Conservation (phyloP, 23 tunicate genomes). For the Styela clava region DNA sequence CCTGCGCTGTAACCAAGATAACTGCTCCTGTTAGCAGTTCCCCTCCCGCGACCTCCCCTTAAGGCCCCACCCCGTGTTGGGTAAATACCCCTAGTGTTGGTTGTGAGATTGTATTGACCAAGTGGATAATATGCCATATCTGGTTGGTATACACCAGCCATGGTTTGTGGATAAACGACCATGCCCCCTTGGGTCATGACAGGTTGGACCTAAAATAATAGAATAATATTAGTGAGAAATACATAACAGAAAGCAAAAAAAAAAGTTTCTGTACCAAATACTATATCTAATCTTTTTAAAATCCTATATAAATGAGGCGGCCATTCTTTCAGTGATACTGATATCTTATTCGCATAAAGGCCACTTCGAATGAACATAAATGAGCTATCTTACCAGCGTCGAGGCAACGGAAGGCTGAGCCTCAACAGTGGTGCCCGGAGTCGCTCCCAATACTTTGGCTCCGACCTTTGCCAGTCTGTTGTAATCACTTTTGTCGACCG, state of each 20-base stretch:
- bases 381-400: constrained; percentile 44
- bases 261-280: too few species aligned
- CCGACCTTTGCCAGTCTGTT: constrained; percentile 99
- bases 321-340: too few species aligned
- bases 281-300: too few species aligned
- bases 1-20: constrained; percentile 99
- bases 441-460: constrained; percentile 76
- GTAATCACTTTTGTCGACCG: constrained; percentile 96
- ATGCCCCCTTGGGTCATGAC: constrained; percentile 71
- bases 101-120: constrained; percentile 68
- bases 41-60: constrained; percentile 60
- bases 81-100: constrained; percentile 52
- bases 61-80: constrained; percentile 59
- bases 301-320: too few species aligned
- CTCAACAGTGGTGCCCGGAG: constrained; percentile 25
- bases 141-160: constrained; percentile 36
- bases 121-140: constrained; percentile 72
- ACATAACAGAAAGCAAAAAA: too few species aligned
- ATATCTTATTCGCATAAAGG: too few species aligned
- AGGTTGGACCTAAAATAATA: constrained; percentile 8
- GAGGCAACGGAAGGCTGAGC: constrained; percentile 16
- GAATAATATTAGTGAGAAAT: too few species aligned
- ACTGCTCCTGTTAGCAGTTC: constrained; percentile 56
- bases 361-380: too few species aligned
- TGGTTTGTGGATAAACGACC: constrained; percentile 66